Evolutionary conservation across 2,797 vertebrate genomes (phyloP).

Genomic region (Sciurus vulgaris): DNA sequence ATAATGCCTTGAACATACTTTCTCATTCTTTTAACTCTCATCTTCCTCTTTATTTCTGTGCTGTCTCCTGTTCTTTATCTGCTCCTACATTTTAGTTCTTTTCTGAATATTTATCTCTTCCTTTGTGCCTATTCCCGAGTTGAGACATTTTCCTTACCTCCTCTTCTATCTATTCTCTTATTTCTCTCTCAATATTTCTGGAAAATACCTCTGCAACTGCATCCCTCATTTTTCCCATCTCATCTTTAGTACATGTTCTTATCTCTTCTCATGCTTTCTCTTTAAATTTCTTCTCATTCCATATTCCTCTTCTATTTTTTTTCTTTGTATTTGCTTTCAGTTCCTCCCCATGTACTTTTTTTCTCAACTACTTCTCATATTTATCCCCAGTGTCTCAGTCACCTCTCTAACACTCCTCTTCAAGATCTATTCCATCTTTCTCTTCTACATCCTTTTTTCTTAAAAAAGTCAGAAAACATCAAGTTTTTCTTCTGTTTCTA

Average conservation of each 20-base stretch:
- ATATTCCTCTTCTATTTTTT: neutral
- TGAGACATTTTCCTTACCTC: fast-evolving
- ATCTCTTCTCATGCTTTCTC: neutral
- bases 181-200: neutral
- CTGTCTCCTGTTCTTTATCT: neutral
- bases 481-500: neutral
- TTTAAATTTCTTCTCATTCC: neutral
- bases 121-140: too few relatives aligned
- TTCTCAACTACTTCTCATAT: too few relatives aligned
- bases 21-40: neutral
- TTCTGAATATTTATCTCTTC: neutral
- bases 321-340: fast-evolving
- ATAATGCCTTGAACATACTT: neutral
- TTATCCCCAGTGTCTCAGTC: neutral
- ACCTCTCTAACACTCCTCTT: fast-evolving
- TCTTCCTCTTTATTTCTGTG: fast-evolving
- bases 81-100: neutral
- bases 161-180: fast-evolving
- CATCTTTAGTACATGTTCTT: too few relatives aligned
- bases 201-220: fast-evolving
- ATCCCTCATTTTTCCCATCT: neutral
- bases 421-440: neutral
- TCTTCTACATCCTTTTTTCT: neutral
- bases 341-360: too few relatives aligned
- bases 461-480: neutral